Conservation (phyloP, 2,888 invertebrate species). For the Drosophila recens region DNA sequence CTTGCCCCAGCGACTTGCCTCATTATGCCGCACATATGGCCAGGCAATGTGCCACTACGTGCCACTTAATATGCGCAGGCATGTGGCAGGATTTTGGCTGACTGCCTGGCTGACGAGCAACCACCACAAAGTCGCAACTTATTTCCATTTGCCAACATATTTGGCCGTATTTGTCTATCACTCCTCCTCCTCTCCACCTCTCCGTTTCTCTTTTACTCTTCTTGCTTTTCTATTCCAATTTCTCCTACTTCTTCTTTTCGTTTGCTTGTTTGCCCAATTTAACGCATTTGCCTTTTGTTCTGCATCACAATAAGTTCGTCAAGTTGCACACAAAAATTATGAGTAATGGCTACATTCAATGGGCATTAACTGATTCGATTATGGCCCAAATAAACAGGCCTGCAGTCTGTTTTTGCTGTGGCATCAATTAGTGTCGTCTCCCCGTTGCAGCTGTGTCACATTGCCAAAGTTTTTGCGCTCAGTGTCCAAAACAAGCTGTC, state of each 20-base stretch:
- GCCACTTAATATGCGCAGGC: constrained; percentile 78
- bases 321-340: constrained; percentile 44
- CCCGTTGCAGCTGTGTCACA: constrained; percentile 2
- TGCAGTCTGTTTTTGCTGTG: not conserved
- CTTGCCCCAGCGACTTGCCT: constrained; percentile 64
- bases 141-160: constrained; percentile 23
- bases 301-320: constrained; percentile 36
- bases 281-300: constrained; percentile 58
- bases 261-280: constrained; percentile 59
- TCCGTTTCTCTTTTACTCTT: not conserved
- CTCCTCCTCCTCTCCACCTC: not conserved
- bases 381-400: not conserved
- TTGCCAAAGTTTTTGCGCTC: constrained; percentile 7
- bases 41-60: constrained; percentile 61
- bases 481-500: constrained; percentile 63
- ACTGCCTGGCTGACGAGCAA: constrained; percentile 28
- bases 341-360: constrained; percentile 44
- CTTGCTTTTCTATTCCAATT: constrained; percentile 1
- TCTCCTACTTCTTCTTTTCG: constrained; percentile 13
- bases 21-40: constrained; percentile 79
- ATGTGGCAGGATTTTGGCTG: constrained; percentile 73
- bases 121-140: constrained; percentile 31
- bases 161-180: constrained; percentile 39
- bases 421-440: constrained; percentile 1
- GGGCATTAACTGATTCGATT: constrained; percentile 22